Evolutionary conservation across 2,113 vertebrate species (phyloP), one percentile per base, ranked within the genome.

Genomic region (Pavo muticus): DNA sequence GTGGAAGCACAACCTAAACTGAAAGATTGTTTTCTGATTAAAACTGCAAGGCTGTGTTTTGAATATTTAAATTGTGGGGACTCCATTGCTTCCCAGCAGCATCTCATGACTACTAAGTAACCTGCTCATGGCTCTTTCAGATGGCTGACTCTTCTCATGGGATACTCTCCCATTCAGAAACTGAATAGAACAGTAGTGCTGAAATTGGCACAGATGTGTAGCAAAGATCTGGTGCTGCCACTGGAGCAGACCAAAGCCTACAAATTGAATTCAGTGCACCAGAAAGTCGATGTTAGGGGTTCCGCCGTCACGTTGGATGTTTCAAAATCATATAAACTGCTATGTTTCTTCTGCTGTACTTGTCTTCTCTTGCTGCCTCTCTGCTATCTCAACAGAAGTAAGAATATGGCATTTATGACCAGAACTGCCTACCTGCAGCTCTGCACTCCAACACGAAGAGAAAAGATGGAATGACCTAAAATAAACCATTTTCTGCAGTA

Each of bases 401-500:
- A 61, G 47, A 57, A 7, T 18, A 59, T 59, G 42, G 67, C 54
- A 59, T 69, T 95, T 93, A 63, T 1, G 3, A 29, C 32, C 45
- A 44, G 42, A 23, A 48, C 75, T 68, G 68, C 20, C 82, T 90
- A 80, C 37, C 21, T 90, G 80, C 61, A 75, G 29, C 32, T 84
- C 32, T 44, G 70, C 24, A 5, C 0, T 69, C 30, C 59, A 16
- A 16, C n/a, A 91, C 63, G 69, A 20, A 83, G 40, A 64, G 35
- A 63, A 87, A 91, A 77, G 57, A 86, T 23, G 4, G 40, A 84
- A 76, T 87, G 35, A 76, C 65, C 45, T 87, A 91, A 88, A 87
- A 87, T 37, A 84, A 94, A 87, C 63, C 11, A 30, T 82, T 92
- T 91, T 79, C 61, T 90, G 30, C 48, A 67, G 56, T 83, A 87